Percentiles rank a stretch among this genome's conserved stretches.
phyloP scores from a whole-genome alignment of 2,113 vertebrate genomes.

The Urocitellus parryii region DNA sequence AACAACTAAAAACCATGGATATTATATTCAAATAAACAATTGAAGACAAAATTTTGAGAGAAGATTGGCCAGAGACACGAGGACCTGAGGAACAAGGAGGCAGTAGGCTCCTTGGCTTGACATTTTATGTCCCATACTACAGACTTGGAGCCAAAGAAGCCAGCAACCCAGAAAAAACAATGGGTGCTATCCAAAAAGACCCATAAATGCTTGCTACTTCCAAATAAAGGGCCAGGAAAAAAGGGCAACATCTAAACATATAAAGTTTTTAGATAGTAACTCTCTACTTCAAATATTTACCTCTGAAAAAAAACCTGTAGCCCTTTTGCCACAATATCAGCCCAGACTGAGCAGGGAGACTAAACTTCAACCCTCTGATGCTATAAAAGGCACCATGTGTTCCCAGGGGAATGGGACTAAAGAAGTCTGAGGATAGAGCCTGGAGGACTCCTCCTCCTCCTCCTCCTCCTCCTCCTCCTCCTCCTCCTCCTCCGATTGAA shows the following conservation, averaged over 20 bases:
- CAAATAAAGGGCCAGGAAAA: background rate
- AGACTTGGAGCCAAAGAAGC: background rate
- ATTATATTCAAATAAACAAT: background rate
- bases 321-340: background rate
- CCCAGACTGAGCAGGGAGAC: background rate
- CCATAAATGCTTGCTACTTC: background rate
- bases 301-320: no score
- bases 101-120: background rate
- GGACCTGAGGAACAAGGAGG: background rate
- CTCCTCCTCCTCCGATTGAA: no score
- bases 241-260: background rate
- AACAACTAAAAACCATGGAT: background rate
- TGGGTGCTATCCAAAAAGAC: no score
- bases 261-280: background rate
- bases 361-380: background rate
- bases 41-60: background rate
- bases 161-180: background rate
- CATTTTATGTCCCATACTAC: background rate
- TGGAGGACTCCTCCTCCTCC: no score
- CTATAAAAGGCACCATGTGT: no score
- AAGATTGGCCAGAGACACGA: background rate
- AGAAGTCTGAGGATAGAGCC: background rate
- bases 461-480: fast-evolving
- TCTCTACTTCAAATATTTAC: background rate
- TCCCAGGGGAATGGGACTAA: background rate